Base-by-base conservation (phyloP, 2,888 invertebrate species). In the Cheilosia pagana region DNA sequence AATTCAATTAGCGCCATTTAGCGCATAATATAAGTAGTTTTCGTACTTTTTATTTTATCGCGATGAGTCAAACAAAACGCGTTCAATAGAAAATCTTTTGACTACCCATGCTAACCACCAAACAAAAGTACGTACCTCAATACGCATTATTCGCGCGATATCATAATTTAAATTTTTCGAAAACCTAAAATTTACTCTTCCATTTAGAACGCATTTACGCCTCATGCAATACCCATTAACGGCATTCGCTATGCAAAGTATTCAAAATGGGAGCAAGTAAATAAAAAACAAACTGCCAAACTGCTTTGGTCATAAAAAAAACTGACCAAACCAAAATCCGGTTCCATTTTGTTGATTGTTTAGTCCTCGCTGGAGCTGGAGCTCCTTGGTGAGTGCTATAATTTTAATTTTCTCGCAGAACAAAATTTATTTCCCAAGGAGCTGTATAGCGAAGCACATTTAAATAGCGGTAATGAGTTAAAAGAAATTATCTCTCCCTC, bases 191-290 rank as follows among this genome's bases (percentile, higher is more conserved):
- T 70, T 57, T 48, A 48, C 70, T 50, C 35, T 59, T 7, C 48
- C 23, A 50, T 39, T 71, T 59, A 50, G 50, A 41, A 16, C 39
- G 25, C 28, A 52, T 43, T 72, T 21, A 21, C 71, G 60, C 52
- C 60, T 52, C 43, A 62, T 39, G 31, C 60, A 72, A 60, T 25
- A 52, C n/a, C 59, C 71, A 71, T 71, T 71, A 71, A 71, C 50
- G 35, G n/a, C 45, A 41, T 52, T 28, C 31, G 19, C 55, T 74
- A 57, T 65, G 35, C 57, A 67, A 67, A 75, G 50, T 67, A 65
- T 75, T 59, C 39, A 12, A 19, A 59, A 57, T 55, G 39, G 41
- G 16, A 67, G 39, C 14, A 41, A 59, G 65, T 50, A 65, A 57
- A 50, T 65, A 75, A 12, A 35, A 35, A 35, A 12, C 35, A 35